Conservation (phyloP, 2,888 invertebrate genomes). For the Caradrina kadenii region DNA sequence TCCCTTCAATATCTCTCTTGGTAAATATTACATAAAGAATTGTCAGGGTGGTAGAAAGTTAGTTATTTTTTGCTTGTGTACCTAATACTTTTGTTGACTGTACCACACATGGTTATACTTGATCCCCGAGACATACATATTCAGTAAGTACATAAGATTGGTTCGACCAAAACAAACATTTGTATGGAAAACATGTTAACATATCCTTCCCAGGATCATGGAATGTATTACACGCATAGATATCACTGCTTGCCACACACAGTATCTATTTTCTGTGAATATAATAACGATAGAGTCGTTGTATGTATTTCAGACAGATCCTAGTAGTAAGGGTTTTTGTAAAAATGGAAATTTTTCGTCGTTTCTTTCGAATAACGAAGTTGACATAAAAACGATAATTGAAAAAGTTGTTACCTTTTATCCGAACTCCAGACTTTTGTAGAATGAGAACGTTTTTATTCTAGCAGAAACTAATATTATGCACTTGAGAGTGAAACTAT, state of each 20-base stretch:
- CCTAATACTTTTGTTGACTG: background rate
- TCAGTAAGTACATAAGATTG: constrained; percentile 22
- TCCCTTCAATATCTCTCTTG: background rate
- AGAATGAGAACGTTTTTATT: background rate
- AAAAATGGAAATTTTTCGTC: background rate
- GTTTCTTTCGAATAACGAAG: background rate
- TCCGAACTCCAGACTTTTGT: background rate
- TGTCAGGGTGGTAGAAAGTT: background rate
- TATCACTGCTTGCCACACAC: constrained; percentile 12
- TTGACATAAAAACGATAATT: background rate
- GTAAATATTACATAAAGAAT: background rate
- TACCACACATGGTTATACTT: constrained; percentile 2
- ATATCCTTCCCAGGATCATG: constrained; percentile 18
- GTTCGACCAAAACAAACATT: constrained; percentile 40
- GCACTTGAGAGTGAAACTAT: too few species aligned
- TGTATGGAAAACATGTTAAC: constrained; percentile 41
- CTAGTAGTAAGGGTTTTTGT: background rate
- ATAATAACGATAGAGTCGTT: background rate
- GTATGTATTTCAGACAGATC: background rate
- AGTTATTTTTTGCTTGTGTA: background rate
- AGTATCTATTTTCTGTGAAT: constrained; percentile 10
- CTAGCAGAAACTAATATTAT: too few species aligned
- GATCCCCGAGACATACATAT: constrained; percentile 23
- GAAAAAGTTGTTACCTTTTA: background rate
- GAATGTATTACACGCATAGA: constrained; percentile 29